These are phyloP conservation scores for Xylophagus ater DNA, from an alignment of 2,888 invertebrate genomes.

Conservation along the genomic window DNA sequence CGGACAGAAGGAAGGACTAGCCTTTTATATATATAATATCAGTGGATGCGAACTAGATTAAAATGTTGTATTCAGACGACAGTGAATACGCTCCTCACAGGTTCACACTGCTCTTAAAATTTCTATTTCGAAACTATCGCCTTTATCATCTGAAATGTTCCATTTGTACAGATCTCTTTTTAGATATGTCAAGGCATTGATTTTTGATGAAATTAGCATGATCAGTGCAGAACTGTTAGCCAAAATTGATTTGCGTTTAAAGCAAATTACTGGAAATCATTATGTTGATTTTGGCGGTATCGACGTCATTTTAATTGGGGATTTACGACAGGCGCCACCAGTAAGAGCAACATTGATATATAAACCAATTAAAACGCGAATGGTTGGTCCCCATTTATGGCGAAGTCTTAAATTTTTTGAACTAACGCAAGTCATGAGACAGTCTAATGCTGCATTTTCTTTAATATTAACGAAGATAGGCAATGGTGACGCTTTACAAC, in stretches of 20 bases:
- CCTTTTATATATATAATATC: no score
- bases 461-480: conserved; percentile 8
- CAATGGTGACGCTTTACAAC: neutral
- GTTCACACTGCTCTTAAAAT: no score
- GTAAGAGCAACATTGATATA: conserved; percentile 24
- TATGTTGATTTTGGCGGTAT: neutral
- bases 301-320: conserved; percentile 1
- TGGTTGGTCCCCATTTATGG: conserved; percentile 8
- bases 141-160: no score
- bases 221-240: conserved; percentile 1
- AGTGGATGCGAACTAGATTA: no score
- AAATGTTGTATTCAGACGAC: no score
- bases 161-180: neutral
- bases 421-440: conserved; percentile 16
- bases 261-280: conserved; percentile 3
- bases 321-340: conserved; percentile 19
- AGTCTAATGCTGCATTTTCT: conserved; percentile 10
- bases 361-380: conserved; percentile 10
- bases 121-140: no score
- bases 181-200: neutral
- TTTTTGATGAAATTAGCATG: no score
- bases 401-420: conserved; percentile 6
- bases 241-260: conserved; percentile 1
- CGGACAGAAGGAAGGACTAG: no score
- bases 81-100: no score